phyloP scores from a whole-genome alignment of 1,140 invertebrate species.

The Drosophila ambigua region DNA sequence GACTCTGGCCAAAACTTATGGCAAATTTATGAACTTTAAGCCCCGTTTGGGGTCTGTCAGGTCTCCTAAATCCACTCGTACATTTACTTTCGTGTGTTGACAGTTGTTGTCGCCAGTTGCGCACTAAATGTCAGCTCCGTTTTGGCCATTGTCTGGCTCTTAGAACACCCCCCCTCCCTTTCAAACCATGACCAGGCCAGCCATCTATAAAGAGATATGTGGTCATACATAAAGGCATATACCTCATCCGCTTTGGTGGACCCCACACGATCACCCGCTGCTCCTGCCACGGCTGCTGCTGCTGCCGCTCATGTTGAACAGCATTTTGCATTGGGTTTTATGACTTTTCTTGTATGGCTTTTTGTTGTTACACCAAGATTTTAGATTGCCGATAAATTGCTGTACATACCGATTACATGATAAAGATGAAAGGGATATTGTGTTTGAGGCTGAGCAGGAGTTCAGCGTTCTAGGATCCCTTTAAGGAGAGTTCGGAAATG shows the following conservation, averaged over 20 bases:
- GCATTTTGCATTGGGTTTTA: constrained; percentile 55
- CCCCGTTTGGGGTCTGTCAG: constrained; percentile 14
- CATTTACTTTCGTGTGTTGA: constrained; percentile 80
- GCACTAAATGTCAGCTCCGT: constrained; percentile 70
- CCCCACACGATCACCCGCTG: constrained; percentile 53
- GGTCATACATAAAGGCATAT: constrained; percentile 34
- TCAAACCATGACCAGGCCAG: not conserved
- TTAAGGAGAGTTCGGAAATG: too few species aligned
- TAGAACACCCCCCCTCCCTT: constrained; percentile 28
- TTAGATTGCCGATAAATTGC: constrained; percentile 53
- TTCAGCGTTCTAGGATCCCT: too few species aligned
- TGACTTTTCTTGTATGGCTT: constrained; percentile 32
- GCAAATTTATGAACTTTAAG: constrained; percentile 76
- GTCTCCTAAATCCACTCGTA: constrained; percentile 37
- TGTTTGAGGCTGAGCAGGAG: not conserved
- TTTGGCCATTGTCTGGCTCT: constrained; percentile 63
- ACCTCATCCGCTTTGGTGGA: constrained; percentile 11
- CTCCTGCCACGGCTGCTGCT: constrained; percentile 10
- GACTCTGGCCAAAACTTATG: constrained; percentile 15
- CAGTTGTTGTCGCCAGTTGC: constrained; percentile 71
- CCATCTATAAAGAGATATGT: constrained; percentile 42
- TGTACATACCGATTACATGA: constrained; percentile 39
- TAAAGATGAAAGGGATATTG: constrained; percentile 38
- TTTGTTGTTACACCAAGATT: constrained; percentile 49
- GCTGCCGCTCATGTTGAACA: constrained; percentile 60